Evolutionary conservation across 2,797 vertebrate species (phyloP).

Genomic region (Sciurus carolinensis): DNA sequence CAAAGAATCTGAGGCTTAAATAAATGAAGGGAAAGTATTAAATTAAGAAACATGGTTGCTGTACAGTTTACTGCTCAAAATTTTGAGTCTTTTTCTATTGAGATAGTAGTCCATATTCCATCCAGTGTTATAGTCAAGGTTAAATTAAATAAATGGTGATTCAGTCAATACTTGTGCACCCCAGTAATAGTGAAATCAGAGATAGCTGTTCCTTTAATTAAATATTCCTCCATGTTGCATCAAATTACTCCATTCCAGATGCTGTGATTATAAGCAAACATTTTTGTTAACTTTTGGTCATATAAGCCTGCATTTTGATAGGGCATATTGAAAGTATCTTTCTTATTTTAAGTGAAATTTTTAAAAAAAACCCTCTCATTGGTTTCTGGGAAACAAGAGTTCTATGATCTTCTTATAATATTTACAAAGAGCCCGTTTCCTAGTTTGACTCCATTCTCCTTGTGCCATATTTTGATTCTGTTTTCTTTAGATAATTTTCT

Average conservation of each 20-base stretch:
- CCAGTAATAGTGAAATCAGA: not conserved
- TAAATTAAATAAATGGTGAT: not conserved
- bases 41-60: not conserved
- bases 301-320: not conserved
- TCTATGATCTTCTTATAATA: not conserved
- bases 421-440: constrained; percentile 10
- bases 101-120: not conserved
- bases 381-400: constrained; percentile 57
- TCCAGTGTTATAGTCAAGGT: not conserved
- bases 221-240: not conserved
- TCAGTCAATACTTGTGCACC: not conserved
- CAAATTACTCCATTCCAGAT: not conserved
- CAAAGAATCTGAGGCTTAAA: not conserved
- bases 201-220: not conserved
- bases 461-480: constrained; percentile 37
- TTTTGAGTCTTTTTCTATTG: not conserved
- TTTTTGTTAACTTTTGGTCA: not conserved
- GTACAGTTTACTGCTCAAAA: not conserved
- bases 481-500: constrained; percentile 77
- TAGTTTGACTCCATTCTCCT: constrained; percentile 30
- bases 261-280: not conserved
- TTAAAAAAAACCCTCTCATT: not conserved
- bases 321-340: not conserved
- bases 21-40: constrained; percentile 7
- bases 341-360: constrained; percentile 42